Evolutionary conservation across 2,797 vertebrate genomes (phyloP).

Genomic region (Sebastes wilsoni): DNA sequence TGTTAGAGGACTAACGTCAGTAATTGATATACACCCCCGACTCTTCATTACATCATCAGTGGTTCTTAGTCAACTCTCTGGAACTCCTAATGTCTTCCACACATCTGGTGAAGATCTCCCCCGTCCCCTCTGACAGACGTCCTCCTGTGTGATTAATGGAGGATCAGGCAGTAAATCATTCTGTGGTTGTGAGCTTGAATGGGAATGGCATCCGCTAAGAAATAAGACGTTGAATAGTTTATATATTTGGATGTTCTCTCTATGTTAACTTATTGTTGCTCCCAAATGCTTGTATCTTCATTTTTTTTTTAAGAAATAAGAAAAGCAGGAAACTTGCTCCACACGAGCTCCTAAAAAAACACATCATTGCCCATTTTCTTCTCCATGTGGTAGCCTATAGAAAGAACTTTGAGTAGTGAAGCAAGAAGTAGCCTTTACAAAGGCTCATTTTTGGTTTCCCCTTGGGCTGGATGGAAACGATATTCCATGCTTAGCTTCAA

Average conservation of each 20-base stretch:
- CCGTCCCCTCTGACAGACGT: conserved; percentile 12
- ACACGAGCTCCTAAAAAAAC: background rate
- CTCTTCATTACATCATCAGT: conserved; percentile 20
- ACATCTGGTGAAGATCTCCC: conserved; percentile 59
- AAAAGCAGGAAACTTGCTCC: background rate
- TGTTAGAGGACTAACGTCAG: background rate
- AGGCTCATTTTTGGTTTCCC: background rate
- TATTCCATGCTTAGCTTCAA: conserved; percentile 19
- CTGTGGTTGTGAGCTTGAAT: background rate
- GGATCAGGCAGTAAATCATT: conserved; percentile 16
- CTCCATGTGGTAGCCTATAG: background rate
- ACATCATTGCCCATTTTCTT: background rate
- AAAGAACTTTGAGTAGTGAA: background rate
- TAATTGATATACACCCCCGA: conserved; percentile 4
- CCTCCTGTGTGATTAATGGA: conserved; percentile 8
- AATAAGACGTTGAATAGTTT: conserved; percentile 9
- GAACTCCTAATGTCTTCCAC: conserved; percentile 1
- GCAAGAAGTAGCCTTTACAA: background rate
- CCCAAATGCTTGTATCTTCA: background rate
- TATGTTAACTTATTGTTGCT: background rate
- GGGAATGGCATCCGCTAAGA: conserved; percentile 5
- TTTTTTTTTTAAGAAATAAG: background rate
- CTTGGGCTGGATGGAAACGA: background rate
- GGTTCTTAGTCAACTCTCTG: conserved; percentile 1
- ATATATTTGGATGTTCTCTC: background rate